Evolutionary conservation across 1,140 invertebrate species (phyloP).

Genomic region (Saccostrea glomerata): DNA sequence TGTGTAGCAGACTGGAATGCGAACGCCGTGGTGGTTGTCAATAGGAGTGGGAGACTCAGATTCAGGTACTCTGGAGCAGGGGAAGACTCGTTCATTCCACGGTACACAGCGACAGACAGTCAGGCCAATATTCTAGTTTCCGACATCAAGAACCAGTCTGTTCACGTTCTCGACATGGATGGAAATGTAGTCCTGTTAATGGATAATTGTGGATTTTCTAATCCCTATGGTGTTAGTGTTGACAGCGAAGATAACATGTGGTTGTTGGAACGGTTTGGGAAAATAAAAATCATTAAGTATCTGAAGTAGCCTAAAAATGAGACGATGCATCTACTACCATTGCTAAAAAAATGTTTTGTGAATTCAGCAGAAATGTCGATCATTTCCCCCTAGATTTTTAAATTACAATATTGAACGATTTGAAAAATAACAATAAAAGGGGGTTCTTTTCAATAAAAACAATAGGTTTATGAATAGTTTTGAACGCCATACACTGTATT

Average conservation of each 20-base stretch:
- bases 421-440: too few species aligned
- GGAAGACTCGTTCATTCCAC: background rate
- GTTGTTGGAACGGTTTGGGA: background rate
- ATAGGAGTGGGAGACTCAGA: background rate
- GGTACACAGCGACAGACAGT: background rate
- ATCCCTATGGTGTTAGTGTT: background rate
- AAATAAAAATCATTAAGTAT: background rate
- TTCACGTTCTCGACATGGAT: background rate
- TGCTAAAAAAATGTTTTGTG: too few species aligned
- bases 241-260: background rate
- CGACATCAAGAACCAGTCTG: background rate
- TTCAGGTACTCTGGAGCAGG: background rate
- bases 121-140: background rate
- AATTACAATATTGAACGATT: too few species aligned
- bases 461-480: too few species aligned
- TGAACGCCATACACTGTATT: too few species aligned
- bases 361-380: too few species aligned
- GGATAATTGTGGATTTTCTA: background rate
- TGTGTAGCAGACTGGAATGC: background rate
- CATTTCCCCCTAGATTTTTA: too few species aligned
- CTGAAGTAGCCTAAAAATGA: background rate
- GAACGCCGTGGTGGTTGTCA: background rate
- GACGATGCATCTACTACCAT: too few species aligned
- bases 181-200: background rate
- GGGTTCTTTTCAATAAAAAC: too few species aligned